Evolutionary conservation across 2,113 vertebrate genomes (phyloP).

Genomic region (Anoplopoma fimbria): DNA sequence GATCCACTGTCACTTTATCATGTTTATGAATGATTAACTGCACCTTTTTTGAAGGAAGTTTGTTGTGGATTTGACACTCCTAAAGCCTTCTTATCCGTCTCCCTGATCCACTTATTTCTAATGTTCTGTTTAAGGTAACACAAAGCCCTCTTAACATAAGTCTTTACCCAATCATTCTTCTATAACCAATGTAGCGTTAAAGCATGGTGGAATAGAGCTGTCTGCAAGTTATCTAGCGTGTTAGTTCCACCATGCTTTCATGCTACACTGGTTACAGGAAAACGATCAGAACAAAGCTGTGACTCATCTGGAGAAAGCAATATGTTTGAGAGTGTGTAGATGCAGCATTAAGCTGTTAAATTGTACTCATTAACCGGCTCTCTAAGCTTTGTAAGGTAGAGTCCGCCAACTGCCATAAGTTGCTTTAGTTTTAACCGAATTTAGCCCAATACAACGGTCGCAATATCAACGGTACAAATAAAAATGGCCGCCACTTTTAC

Average conservation of each 20-base stretch:
- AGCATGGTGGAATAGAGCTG: neutral
- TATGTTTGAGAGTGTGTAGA: neutral
- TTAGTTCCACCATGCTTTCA: neutral
- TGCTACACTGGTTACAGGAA: neutral
- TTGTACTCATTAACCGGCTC: no score
- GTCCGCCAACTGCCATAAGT: no score
- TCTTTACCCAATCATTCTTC: constrained; percentile 4
- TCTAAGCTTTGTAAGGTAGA: neutral
- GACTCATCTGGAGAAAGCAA: neutral
- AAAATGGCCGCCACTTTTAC: no score
- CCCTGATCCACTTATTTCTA: constrained; percentile 16
- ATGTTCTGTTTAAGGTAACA: constrained; percentile 33
- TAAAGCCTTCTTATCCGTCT: constrained; percentile 13
- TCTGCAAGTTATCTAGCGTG: neutral
- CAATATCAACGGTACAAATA: no score
- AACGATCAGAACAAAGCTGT: neutral
- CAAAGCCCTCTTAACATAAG: constrained; percentile 29
- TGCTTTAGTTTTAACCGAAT: no score
- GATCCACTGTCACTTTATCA: neutral
- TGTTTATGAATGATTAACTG: neutral
- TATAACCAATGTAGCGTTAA: neutral
- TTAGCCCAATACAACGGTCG: no score
- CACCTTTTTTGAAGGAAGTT: neutral
- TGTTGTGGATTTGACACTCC: neutral
- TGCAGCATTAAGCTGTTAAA: no score